Base-by-base conservation (phyloP, 2,888 invertebrate genomes). In the Dynastes grantii region DNA sequence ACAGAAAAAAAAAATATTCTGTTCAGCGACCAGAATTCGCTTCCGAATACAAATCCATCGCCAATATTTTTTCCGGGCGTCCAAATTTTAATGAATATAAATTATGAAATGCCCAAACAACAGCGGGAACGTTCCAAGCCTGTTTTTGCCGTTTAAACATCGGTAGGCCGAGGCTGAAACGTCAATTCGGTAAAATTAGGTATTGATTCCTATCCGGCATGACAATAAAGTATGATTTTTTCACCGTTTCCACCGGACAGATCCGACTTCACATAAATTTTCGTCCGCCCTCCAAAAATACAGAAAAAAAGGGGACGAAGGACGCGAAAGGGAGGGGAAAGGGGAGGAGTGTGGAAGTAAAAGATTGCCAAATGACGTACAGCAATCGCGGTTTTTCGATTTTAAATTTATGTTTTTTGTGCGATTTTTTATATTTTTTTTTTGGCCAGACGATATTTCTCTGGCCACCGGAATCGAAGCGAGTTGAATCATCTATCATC, bases 211-310 rank as follows among this genome's bases (percentile, higher is more conserved):
- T 5, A 40, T 45, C 40, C 37, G 45, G 55, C 40, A 68, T 68
- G 40, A 49, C 68, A 49, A 68, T 68, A 68, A 68, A 68, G 40
- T 49, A 68, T 45, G 68, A 68, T 68, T 68, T 68, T 68, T 68
- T 68, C 40, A 13, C 45, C 4, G 9, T 22, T 16, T 55, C 22
- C n/a, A 53, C n/a, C 22, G 22, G 55, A 55, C 55, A 55, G 55
- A 55, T 55, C 55, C 55, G 55, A 22, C 22, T 55, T 8, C 16
- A 22, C 55, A 55, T 55, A 55, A 55, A 55, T 55, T 55, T 55
- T 55, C 45, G 45, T 1, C 55, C 6, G 5, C 55, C 22, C 22
- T 55, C 6, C 55, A 55, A 16, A 55, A 22, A 55, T n/a, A 55
- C 5, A 16, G 4, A 55, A 16, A 22, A 22, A 22, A 55, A 27